A percentile compares a stretch with the other conserved stretches of the same genome.
phyloP scores from a whole-genome alignment of 1,140 invertebrate species.

The Cylas formicarius region DNA sequence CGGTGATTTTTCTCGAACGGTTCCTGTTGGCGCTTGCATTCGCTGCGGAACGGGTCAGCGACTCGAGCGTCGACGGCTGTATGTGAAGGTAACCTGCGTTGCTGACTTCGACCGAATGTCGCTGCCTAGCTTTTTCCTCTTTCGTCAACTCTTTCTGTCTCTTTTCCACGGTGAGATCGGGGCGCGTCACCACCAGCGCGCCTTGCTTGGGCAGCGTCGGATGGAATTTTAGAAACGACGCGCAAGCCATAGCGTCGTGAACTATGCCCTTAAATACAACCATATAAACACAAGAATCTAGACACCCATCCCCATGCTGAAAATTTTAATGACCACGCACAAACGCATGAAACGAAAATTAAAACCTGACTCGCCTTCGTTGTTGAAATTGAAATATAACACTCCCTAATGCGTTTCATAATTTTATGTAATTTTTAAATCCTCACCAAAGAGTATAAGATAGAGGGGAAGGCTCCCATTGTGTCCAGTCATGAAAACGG shows the following conservation, averaged over 20 bases:
- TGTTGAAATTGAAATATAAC: too few relatives aligned
- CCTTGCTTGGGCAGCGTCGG: constrained; percentile 77
- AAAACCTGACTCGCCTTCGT: too few relatives aligned
- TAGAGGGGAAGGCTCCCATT: too few relatives aligned
- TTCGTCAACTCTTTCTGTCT: constrained; percentile 45
- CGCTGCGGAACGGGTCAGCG: constrained; percentile 64
- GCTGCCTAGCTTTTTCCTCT: constrained; percentile 58
- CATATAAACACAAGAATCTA: too few relatives aligned
- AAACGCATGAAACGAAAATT: too few relatives aligned
- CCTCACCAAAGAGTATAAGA: too few relatives aligned
- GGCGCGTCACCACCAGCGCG: constrained; percentile 61
- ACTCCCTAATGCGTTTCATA: too few relatives aligned
- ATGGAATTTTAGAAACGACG: constrained; percentile 93
- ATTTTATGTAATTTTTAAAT: too few relatives aligned
- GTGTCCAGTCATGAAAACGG: too few relatives aligned
- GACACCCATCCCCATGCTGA: too few relatives aligned
- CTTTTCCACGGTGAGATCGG: constrained; percentile 39
- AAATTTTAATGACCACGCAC: too few relatives aligned
- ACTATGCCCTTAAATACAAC: constrained; percentile 70
- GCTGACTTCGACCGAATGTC: constrained; percentile 76
- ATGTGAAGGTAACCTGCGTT: constrained; percentile 69
- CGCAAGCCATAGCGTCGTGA: constrained; percentile 95
- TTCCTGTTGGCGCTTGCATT: constrained; percentile 64
- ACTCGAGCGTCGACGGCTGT: constrained; percentile 67
- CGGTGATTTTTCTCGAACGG: constrained; percentile 46